phyloP scores from a whole-genome alignment of 2,888 invertebrate genomes.

The Prosapia bicincta region DNA sequence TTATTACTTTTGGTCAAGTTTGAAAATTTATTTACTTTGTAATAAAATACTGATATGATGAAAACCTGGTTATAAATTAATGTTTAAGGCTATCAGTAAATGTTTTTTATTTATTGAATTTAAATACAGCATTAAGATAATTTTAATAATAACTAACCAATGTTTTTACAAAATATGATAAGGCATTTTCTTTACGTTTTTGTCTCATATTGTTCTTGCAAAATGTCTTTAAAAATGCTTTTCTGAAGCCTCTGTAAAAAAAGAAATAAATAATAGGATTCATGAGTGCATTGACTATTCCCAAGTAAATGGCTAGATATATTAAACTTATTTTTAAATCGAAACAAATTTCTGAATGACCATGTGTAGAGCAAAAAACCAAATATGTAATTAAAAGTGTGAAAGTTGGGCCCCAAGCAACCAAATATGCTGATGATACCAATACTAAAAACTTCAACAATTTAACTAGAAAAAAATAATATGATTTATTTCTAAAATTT shows the following conservation, averaged over 20 bases:
- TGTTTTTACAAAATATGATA: background rate
- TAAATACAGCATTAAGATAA: no score
- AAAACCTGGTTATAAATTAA: no score
- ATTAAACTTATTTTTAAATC: background rate
- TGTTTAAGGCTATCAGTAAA: no score
- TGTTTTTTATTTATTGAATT: no score
- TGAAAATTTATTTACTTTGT: no score
- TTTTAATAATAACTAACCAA: no score
- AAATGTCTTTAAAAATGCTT: background rate
- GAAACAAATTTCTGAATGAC: background rate
- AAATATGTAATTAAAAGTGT: background rate
- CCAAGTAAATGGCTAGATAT: background rate
- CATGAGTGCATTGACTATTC: background rate
- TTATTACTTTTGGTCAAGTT: no score
- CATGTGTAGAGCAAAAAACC: background rate
- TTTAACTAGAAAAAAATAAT: background rate
- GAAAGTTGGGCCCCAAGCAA: background rate
- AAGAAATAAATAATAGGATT: background rate
- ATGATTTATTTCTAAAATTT: no score
- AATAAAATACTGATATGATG: no score
- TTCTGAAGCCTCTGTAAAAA: background rate
- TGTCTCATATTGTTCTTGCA: background rate
- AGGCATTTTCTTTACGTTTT: background rate
- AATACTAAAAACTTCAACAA: background rate
- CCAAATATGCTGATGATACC: background rate